These are phyloP conservation scores for Graphium colonna DNA, from an alignment of 2,888 invertebrate genomes.

Conservation along the genomic window DNA sequence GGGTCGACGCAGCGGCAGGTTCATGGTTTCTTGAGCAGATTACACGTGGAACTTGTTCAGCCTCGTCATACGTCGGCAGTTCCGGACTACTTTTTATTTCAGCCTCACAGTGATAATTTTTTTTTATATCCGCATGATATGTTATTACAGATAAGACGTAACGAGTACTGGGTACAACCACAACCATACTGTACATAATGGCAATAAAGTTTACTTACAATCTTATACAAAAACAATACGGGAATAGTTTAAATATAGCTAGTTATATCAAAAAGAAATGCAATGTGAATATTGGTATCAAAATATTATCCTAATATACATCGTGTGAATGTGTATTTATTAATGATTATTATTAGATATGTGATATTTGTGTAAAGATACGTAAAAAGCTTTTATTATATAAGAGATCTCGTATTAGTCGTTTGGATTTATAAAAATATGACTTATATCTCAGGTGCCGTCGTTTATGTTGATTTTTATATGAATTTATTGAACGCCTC, in stretches of 20 bases:
- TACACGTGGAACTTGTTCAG: slow-evolving; percentile 29
- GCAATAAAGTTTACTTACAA: slow-evolving; percentile 47
- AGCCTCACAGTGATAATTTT: slow-evolving; percentile 61
- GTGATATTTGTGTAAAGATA: slow-evolving; percentile 72
- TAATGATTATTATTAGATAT: slow-evolving; percentile 57
- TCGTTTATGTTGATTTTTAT: slow-evolving; percentile 42
- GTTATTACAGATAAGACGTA: slow-evolving; percentile 68
- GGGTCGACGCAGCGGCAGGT: slow-evolving; percentile 44
- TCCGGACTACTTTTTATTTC: slow-evolving; percentile 50
- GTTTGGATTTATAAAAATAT: slow-evolving; percentile 71
- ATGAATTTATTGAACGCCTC: slow-evolving; percentile 46
- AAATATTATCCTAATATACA: slow-evolving; percentile 72
- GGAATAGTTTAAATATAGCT: slow-evolving; percentile 61
- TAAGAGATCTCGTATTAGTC: slow-evolving; percentile 51
- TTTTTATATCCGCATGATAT: slow-evolving; percentile 71
- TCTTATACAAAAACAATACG: slow-evolving; percentile 52
- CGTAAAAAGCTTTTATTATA: slow-evolving; percentile 52
- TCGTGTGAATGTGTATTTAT: slow-evolving; percentile 59
- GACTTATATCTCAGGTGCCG: slow-evolving; percentile 52
- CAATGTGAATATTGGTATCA: slow-evolving; percentile 74
- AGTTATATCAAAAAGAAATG: slow-evolving; percentile 69
- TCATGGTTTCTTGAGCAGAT: slow-evolving; percentile 49
- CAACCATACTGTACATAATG: slow-evolving; percentile 65
- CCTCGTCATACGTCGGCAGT: slow-evolving; percentile 45
- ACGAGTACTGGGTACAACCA: slow-evolving; percentile 71